These are phyloP conservation scores for Leptinotarsa tumamoca DNA, from an alignment of 2,888 invertebrate genomes.

Conservation along the genomic window DNA sequence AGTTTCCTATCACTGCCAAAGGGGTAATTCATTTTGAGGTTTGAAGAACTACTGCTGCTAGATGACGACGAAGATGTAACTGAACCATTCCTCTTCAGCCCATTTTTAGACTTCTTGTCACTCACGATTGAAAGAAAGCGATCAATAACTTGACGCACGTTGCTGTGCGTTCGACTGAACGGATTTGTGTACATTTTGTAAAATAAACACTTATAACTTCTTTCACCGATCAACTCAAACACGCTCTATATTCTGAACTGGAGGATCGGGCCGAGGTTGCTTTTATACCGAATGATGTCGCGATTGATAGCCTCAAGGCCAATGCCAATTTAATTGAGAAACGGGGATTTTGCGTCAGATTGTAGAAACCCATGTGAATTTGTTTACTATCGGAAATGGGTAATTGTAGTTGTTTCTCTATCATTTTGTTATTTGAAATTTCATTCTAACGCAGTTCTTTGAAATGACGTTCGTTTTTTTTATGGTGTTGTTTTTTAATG, in stretches of 20 bases:
- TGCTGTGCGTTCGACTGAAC: slow-evolving; percentile 78
- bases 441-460: no score
- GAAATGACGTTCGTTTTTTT: no score
- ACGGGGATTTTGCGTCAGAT: not conserved
- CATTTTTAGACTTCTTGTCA: slow-evolving; percentile 44
- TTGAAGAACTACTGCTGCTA: slow-evolving; percentile 4
- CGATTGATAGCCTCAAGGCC: not conserved
- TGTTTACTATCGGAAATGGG: not conserved
- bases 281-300: not conserved
- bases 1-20: slow-evolving; percentile 34
- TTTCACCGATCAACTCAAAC: not conserved
- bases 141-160: slow-evolving; percentile 75
- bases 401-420: no score
- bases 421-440: no score
- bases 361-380: not conserved
- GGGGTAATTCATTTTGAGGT: slow-evolving; percentile 30
- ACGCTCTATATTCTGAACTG: not conserved
- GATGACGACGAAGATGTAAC: slow-evolving; percentile 46
- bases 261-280: not conserved
- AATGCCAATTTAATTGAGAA: not conserved
- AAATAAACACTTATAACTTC: not conserved
- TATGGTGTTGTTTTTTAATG: no score
- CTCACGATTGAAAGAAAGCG: slow-evolving; percentile 69
- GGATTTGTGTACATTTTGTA: slow-evolving; percentile 76
- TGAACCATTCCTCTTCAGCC: slow-evolving; percentile 46